A percentile compares a stretch with the other conserved stretches of the same genome.
phyloP scores from a whole-genome alignment of 2,113 vertebrate species.

The Alouatta palliata region DNA sequence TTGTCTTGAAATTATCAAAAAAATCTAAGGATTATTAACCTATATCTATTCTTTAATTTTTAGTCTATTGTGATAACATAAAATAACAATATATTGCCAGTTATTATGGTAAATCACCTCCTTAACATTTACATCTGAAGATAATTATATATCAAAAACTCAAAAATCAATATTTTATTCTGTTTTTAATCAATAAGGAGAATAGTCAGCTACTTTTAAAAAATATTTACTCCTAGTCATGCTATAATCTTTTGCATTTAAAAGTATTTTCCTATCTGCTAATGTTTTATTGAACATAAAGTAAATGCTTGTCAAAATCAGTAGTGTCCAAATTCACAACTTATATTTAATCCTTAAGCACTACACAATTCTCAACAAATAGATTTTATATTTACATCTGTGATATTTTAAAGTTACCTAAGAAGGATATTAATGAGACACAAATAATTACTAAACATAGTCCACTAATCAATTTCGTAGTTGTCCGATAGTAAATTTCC shows the following conservation, averaged over 20 bases:
- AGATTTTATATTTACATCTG: background rate
- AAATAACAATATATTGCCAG: background rate
- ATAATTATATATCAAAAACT: background rate
- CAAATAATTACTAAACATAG: background rate
- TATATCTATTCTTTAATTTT: background rate
- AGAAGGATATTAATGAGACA: background rate
- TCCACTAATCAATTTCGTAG: background rate
- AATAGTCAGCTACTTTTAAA: background rate
- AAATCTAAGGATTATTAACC: background rate
- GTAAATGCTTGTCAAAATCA: background rate
- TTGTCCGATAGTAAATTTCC: background rate
- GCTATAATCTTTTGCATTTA: background rate
- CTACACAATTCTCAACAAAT: background rate
- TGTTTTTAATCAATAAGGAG: background rate
- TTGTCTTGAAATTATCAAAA: slow-evolving; percentile 56
- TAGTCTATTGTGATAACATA: slow-evolving; percentile 26
- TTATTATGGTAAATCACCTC: background rate
- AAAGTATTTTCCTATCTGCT: slow-evolving; percentile 8
- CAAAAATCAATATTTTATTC: background rate
- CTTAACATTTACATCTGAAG: background rate
- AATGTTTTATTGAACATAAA: background rate
- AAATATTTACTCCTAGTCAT: background rate
- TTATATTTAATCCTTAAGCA: background rate
- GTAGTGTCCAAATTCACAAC: background rate
- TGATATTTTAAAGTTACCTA: background rate